Evolutionary conservation across 1,140 invertebrate genomes (phyloP).

Genomic region (Drosophila willistoni): DNA sequence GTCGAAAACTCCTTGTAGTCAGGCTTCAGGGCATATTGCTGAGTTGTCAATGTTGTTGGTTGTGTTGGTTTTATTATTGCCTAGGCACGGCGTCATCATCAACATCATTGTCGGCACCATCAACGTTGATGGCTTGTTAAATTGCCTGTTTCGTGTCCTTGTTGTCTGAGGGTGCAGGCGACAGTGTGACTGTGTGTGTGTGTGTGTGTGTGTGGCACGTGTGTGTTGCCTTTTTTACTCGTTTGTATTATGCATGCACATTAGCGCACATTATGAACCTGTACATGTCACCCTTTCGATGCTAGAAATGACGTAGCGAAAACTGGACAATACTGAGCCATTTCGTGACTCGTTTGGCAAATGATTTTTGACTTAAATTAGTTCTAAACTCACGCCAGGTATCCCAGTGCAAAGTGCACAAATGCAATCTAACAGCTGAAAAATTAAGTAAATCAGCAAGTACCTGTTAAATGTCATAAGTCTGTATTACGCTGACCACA

Average conservation of each 20-base stretch:
- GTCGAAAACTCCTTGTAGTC: slow-evolving; percentile 19
- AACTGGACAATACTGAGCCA: slow-evolving; percentile 46
- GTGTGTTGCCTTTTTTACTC: slow-evolving; percentile 45
- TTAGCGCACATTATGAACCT: slow-evolving; percentile 79
- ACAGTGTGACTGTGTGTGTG: neutral
- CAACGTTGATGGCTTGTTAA: slow-evolving; percentile 80
- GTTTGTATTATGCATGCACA: slow-evolving; percentile 78
- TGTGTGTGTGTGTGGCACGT: slow-evolving; percentile 28
- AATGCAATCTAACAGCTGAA: slow-evolving; percentile 36
- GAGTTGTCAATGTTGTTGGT: slow-evolving; percentile 42
- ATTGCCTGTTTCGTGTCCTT: slow-evolving; percentile 77
- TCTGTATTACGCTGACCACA: neutral
- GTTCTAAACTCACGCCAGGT: slow-evolving; percentile 19
- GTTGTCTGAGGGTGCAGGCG: slow-evolving; percentile 61
- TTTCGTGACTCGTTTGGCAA: slow-evolving; percentile 70
- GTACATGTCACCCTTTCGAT: slow-evolving; percentile 58
- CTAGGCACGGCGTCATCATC: slow-evolving; percentile 64
- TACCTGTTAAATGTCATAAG: slow-evolving; percentile 21
- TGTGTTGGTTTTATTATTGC: slow-evolving; percentile 61
- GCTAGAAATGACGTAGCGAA: slow-evolving; percentile 33
- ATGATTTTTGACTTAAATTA: slow-evolving; percentile 71
- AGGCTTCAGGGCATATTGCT: slow-evolving; percentile 30
- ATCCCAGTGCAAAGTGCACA: neutral
- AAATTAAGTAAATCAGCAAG: slow-evolving; percentile 59
- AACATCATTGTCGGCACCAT: slow-evolving; percentile 77